Percentiles rank a stretch among this genome's conserved stretches.
Conservation (phyloP, 2,888 invertebrate species). For the Rhingia campestris region DNA sequence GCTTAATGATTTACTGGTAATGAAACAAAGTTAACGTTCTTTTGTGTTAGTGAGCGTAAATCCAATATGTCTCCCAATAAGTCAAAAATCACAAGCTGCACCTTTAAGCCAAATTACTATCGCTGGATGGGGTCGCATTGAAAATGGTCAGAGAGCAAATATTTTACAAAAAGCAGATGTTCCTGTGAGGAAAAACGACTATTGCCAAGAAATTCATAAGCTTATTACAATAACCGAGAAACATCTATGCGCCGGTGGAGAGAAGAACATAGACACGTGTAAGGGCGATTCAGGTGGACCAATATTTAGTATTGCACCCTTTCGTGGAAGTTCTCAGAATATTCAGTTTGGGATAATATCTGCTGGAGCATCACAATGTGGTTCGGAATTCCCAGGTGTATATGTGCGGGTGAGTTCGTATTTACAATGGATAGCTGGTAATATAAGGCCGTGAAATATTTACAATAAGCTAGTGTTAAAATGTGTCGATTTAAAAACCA, state of each 20-base stretch:
- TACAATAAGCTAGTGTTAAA: too few species aligned
- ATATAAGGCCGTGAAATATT: too few species aligned
- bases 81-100: conserved; percentile 58
- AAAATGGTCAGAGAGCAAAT: conserved; percentile 57
- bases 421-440: conserved; percentile 84
- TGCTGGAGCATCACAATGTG: conserved; percentile 85
- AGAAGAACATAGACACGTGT: conserved; percentile 63
- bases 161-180: conserved; percentile 77
- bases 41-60: conserved; percentile 76
- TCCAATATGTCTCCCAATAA: conserved; percentile 79
- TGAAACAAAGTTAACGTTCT: not conserved
- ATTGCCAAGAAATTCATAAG: conserved; percentile 79
- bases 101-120: conserved; percentile 75
- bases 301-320: conserved; percentile 76
- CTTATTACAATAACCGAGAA: conserved; percentile 32
- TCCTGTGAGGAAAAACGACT: conserved; percentile 62
- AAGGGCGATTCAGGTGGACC: conserved; percentile 76
- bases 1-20: conserved; percentile 1
- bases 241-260: conserved; percentile 85
- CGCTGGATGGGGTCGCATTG: conserved; percentile 80
- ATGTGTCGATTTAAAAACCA: too few species aligned
- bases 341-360: conserved; percentile 85
- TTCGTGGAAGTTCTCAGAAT: conserved; percentile 72
- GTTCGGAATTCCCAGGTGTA: conserved; percentile 83
- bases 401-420: conserved; percentile 84